These are phyloP conservation scores for Saccostrea glomerata DNA, from an alignment of 1,140 invertebrate genomes.

Conservation along the genomic window DNA sequence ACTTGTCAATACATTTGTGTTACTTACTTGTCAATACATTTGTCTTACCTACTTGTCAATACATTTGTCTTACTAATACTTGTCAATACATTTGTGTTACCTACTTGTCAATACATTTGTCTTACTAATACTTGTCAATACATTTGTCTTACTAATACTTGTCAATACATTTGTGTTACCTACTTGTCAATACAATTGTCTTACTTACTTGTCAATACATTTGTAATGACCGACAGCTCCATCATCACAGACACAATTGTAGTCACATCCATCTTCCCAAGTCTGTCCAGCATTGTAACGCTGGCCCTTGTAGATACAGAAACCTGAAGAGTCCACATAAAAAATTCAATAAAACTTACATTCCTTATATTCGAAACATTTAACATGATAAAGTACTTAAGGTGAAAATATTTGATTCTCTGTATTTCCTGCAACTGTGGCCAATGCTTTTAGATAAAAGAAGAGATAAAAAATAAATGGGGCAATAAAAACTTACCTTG, in stretches of 20 bases:
- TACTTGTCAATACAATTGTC: not conserved
- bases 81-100: not conserved
- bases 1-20: slow-evolving; percentile 54
- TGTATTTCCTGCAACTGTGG: no score
- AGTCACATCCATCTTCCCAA: slow-evolving; percentile 58
- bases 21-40: no score
- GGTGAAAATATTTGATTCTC: no score
- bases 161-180: slow-evolving; percentile 52
- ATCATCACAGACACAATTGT: slow-evolving; percentile 59
- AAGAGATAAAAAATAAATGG: no score
- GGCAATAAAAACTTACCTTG: slow-evolving; percentile 1
- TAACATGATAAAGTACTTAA: no score
- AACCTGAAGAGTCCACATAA: slow-evolving; percentile 39
- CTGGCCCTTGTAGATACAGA: slow-evolving; percentile 46
- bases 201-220: slow-evolving; percentile 50
- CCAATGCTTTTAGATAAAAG: no score
- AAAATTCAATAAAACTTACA: no score
- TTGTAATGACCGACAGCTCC: slow-evolving; percentile 50
- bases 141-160: slow-evolving; percentile 16
- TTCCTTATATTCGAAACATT: no score
- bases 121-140: no score
- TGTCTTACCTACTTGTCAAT: slow-evolving; percentile 39
- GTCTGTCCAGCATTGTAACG: slow-evolving; percentile 45
- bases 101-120: slow-evolving; percentile 53
- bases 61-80: no score